A percentile compares a stretch with the other conserved stretches of the same genome.
phyloP scores from a whole-genome alignment of 2,888 invertebrate genomes.

The Zootermopsis nevadensis region DNA sequence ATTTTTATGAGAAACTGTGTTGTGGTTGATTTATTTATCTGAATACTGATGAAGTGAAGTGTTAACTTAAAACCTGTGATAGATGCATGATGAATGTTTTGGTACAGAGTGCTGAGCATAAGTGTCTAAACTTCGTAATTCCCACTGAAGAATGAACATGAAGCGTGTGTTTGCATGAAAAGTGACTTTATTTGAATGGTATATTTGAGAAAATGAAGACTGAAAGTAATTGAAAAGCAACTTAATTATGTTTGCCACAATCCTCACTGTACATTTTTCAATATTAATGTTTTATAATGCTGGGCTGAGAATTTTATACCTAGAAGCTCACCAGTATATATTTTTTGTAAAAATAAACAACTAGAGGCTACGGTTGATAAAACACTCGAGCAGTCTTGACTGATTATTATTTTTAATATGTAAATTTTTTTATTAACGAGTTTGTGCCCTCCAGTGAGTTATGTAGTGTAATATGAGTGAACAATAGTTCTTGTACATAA shows the following conservation, averaged over 20 bases:
- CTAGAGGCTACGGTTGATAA: neutral
- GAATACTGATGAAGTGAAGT: too few species aligned
- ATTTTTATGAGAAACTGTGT: too few species aligned
- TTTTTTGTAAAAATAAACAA: neutral
- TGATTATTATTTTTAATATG: neutral
- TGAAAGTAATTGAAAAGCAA: neutral
- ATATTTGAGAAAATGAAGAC: neutral
- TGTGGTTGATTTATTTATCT: too few species aligned
- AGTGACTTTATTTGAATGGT: neutral
- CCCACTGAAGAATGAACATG: neutral
- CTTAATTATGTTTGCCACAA: neutral
- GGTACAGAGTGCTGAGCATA: too few species aligned
- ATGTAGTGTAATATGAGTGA: neutral
- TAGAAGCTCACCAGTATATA: neutral
- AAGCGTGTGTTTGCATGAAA: neutral
- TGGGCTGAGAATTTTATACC: neutral
- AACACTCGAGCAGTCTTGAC: slow-evolving; percentile 12
- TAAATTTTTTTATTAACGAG: neutral
- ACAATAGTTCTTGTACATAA: neutral
- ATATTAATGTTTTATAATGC: neutral
- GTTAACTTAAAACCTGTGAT: too few species aligned
- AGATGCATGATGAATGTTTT: too few species aligned
- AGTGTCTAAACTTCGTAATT: too few species aligned
- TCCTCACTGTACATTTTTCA: neutral
- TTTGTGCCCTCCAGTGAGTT: neutral